A percentile compares a stretch with the other conserved stretches of the same genome.
phyloP scores from a whole-genome alignment of 2,797 vertebrate species.

The Acrossocheilus fasciatus region DNA sequence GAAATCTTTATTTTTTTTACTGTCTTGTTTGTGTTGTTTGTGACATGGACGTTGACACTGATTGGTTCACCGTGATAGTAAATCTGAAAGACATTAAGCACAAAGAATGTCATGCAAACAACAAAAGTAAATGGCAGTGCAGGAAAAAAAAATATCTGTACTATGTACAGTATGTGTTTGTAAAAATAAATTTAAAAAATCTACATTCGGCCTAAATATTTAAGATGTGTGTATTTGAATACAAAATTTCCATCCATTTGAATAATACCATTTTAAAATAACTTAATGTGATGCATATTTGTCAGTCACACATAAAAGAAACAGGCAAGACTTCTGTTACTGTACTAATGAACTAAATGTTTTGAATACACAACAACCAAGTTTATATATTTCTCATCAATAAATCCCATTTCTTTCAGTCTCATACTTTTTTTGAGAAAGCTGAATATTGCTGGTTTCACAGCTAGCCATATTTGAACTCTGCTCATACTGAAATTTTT shows the following conservation, averaged over 20 bases:
- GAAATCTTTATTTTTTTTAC: conserved; percentile 98
- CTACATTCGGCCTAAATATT: not conserved
- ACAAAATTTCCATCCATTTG: not conserved
- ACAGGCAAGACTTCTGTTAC: not conserved
- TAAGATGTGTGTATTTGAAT: not conserved
- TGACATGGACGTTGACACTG: conserved; percentile 94
- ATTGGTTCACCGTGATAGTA: conserved; percentile 98
- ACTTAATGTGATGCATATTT: not conserved
- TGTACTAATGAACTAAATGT: not conserved
- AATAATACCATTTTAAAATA: not conserved
- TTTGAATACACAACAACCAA: not conserved
- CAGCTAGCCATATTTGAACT: not conserved
- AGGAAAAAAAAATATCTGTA: not conserved
- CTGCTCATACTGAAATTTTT: not conserved
- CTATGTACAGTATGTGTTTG: not conserved
- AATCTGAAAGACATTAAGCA: conserved; percentile 77
- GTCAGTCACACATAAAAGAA: not conserved
- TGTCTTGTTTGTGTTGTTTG: conserved; percentile 97
- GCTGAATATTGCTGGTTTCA: not conserved
- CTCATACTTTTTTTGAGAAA: not conserved
- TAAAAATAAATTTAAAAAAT: not conserved
- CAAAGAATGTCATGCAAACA: conserved; percentile 7
- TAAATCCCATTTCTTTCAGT: not conserved
- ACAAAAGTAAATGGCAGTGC: not conserved
- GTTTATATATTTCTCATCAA: not conserved